Evolutionary conservation across 2,797 vertebrate species (phyloP).

Genomic region (Paguma larvata): DNA sequence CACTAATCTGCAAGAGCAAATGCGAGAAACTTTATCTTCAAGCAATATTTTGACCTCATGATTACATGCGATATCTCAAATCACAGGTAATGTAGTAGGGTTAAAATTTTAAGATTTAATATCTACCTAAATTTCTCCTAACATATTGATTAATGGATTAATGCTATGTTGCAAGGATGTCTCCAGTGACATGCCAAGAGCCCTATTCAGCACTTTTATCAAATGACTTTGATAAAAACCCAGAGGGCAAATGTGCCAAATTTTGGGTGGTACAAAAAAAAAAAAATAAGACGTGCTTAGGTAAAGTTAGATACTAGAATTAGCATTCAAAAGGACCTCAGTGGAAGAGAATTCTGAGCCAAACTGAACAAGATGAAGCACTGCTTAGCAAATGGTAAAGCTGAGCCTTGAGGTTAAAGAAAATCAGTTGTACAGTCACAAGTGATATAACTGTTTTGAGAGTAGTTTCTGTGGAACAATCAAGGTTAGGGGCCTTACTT

Average conservation of each 20-base stretch:
- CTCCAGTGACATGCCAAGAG: background rate
- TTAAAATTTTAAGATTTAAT: conserved; percentile 29
- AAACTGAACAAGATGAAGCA: background rate
- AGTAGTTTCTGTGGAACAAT: background rate
- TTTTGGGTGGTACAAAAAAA: background rate
- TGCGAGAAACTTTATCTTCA: background rate
- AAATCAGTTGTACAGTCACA: conserved; percentile 48
- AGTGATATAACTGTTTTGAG: background rate
- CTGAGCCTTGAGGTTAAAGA: conserved; percentile 1
- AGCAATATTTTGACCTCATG: background rate
- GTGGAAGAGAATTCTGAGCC: background rate
- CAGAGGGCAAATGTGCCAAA: conserved; percentile 30
- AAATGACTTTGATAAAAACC: conserved; percentile 49
- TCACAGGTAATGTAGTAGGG: background rate
- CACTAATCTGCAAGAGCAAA: conserved; percentile 15
- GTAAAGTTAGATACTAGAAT: background rate
- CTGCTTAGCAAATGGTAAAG: conserved; percentile 35
- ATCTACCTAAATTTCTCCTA: conserved; percentile 34
- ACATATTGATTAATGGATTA: conserved; percentile 7
- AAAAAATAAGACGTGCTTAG: background rate
- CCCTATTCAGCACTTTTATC: conserved; percentile 18
- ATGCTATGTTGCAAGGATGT: background rate
- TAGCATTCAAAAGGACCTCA: conserved; percentile 51
- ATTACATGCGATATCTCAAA: background rate
- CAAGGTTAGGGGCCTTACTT: background rate